Evolutionary conservation across 2,113 vertebrate species (phyloP), one percentile per base, ranked within the genome.

Genomic region (Xerus inauris): DNA sequence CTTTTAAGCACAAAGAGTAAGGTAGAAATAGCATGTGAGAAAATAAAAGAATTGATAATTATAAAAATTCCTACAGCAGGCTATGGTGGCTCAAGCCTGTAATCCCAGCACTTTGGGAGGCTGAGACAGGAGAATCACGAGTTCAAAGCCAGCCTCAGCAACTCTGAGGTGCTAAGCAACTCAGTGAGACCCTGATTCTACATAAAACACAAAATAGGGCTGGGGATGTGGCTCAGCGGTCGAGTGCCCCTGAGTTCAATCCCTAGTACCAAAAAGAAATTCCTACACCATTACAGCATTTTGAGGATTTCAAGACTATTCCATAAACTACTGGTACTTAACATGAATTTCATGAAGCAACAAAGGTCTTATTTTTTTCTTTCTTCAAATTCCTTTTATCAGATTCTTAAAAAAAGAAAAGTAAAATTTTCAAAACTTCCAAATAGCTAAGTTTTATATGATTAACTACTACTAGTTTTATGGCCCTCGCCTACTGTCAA

Each of bases 1-100:
- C 49, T 83, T 80, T 93, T 83, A 83, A 93, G 67, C 62, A 94
- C 72, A 73, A 89, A 93, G 28, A 38, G 1, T 42, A 87, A 94
- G 32, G 59, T 54, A 94, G 51, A 95, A 87, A 94, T 4, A 89
- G 17, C 28, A 32, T 22, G 16, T 62, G 65, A 87, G 73, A 89
- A 94, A 69, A 76, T 67, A 57, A 94, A 89, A 81, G 17, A 93
- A 85, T 30, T 84, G 32, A 20, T 62, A 81, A 42, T 72, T 91
- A 38, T 26, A 47, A 59, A 93, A 91, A 85, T 92, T 71, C 62
- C 54, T 77, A 49, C 42, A 51, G 12, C 26, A 88, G n/a, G n/a
- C n/a, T n/a, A n/a, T n/a, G n/a, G n/a, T n/a, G n/a, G n/a, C n/a
- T n/a, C n/a, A n/a, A n/a, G n/a, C n/a, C n/a, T n/a, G n/a, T n/a